Percentiles rank a stretch among this genome's conserved stretches.
These are phyloP conservation scores for Byasa hedistus DNA, from an alignment of 2,888 invertebrate species.

Conservation along the genomic window DNA sequence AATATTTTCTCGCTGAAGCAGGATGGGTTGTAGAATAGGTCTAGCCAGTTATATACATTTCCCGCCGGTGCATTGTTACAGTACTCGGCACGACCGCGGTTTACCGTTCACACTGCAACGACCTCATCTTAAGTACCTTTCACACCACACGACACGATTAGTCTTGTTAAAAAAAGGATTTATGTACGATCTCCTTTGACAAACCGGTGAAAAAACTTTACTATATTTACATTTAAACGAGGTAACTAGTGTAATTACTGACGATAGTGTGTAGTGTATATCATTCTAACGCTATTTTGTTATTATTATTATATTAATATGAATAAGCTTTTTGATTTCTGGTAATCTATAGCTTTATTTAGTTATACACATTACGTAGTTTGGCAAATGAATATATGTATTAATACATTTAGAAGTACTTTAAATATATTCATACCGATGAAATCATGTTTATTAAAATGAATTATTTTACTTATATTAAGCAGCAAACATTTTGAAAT, in stretches of 20 bases:
- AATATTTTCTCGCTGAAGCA: background rate
- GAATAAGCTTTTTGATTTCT: too few relatives aligned
- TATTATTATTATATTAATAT: too few relatives aligned
- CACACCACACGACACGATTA: conserved; percentile 37
- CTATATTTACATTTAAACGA: too few relatives aligned
- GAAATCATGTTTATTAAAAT: background rate
- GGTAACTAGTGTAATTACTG: too few relatives aligned
- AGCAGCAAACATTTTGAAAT: background rate
- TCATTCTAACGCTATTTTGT: too few relatives aligned
- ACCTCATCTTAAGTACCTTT: conserved; percentile 37
- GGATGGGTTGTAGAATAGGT: conserved; percentile 20
- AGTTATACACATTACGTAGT: too few relatives aligned
- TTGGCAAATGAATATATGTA: too few relatives aligned
- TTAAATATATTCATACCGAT: background rate
- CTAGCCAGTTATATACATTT: conserved; percentile 22
- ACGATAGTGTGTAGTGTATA: too few relatives aligned
- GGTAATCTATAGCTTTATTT: too few relatives aligned
- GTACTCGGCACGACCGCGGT: conserved; percentile 36
- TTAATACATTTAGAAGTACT: too few relatives aligned
- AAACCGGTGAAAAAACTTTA: too few relatives aligned
- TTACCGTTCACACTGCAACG: conserved; percentile 42
- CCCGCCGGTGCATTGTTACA: conserved; percentile 16
- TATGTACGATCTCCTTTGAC: too few relatives aligned
- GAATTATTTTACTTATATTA: background rate
- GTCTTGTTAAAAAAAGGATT: background rate